Evolutionary conservation across 2,888 invertebrate species (phyloP), one percentile per base, ranked within the genome.

Genomic region (Plusia festucae): DNA sequence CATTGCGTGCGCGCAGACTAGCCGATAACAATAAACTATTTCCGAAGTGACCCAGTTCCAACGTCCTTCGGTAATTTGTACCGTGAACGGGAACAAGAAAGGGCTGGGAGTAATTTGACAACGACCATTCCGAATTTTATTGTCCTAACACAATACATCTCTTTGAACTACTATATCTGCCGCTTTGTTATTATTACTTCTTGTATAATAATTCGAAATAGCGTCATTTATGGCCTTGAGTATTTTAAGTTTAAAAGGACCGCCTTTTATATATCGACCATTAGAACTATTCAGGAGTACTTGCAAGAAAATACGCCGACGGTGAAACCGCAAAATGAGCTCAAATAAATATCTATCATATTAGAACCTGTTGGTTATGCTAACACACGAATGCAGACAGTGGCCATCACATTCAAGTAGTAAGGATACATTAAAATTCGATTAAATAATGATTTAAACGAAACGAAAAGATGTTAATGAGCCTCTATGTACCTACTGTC

Each of bases 11-110:
- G 92, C 93, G 93, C 94, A 90, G 89, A 88, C 91, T 90, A 90
- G 91, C 91, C 94, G 94, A 94, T 95, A 95, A 95, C 95, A 95
- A 95, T 95, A 94, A 94, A 94, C 94, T 95, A 95, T 95, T 95
- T 95, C 93, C 94, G 95, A 95, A 95, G 93, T 95, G 95, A 94
- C 94, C 94, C 90, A 95, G 93, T 93, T 95, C 86, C 88, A 88
- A 91, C 94, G 95, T 95, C 95, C 95, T 95, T 95, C 94, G 87
- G 91, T 85, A 93, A 94, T 94, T 93, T 91, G 94, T 94, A 90
- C 92, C 90, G 93, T 90, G 91, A 90, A 90, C 92, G 93, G 94
- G 94, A 94, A 93, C 93, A 93, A 94, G 93, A 95, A 94, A 94
- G 94, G 94, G 94, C 93, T 90, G 86, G 84, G 86, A 90, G 90